phyloP scores from a whole-genome alignment of 1,140 invertebrate species.

The Bactericera cockerelli region DNA sequence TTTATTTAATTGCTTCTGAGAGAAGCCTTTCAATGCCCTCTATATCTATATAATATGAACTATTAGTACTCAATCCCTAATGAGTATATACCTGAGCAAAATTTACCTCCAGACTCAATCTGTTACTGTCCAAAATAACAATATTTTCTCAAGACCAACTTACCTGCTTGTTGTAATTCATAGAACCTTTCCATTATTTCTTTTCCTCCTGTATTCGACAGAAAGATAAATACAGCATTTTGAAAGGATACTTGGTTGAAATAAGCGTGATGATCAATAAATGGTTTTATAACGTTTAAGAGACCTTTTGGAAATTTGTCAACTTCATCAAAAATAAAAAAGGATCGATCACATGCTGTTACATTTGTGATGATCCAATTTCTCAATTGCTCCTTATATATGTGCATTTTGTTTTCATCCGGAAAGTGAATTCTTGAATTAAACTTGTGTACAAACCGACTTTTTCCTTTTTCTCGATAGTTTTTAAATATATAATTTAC shows the following conservation, averaged over 20 bases:
- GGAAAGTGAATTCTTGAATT: slow-evolving; percentile 67
- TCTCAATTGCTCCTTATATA: slow-evolving; percentile 39
- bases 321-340: slow-evolving; percentile 96
- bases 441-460: slow-evolving; percentile 66
- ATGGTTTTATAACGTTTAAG: slow-evolving; percentile 70
- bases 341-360: slow-evolving; percentile 46
- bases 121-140: too few species aligned
- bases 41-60: too few species aligned
- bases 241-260: slow-evolving; percentile 36
- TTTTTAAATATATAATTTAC: slow-evolving; percentile 53
- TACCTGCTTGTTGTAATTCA: slow-evolving; percentile 38
- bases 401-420: slow-evolving; percentile 27
- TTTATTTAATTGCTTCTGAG: too few species aligned
- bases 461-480: slow-evolving; percentile 40
- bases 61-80: too few species aligned
- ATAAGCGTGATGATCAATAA: slow-evolving; percentile 65
- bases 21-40: too few species aligned
- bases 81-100: too few species aligned
- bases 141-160: too few species aligned
- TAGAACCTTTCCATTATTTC: slow-evolving; percentile 47
- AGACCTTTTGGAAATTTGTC: slow-evolving; percentile 78
- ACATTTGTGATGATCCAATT: slow-evolving; percentile 43
- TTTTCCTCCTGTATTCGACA: slow-evolving; percentile 68
- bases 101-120: too few species aligned
- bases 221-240: slow-evolving; percentile 74